phyloP scores from a whole-genome alignment of 2,888 invertebrate species.

The Drosophila greeni region DNA sequence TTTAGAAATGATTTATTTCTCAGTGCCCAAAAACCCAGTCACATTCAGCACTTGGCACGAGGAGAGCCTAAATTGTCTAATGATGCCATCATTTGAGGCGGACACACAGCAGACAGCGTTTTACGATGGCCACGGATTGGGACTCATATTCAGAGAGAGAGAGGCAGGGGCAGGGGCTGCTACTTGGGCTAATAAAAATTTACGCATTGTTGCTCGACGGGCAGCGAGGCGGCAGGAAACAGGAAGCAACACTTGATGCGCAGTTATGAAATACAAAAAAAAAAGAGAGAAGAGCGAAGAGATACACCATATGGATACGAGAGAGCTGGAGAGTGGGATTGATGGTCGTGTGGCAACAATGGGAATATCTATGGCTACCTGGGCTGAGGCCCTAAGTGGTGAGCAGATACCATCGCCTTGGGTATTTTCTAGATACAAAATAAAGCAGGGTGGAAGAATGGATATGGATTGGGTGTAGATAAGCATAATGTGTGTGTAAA shows the following conservation, averaged over 20 bases:
- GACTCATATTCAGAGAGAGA: constrained; percentile 4
- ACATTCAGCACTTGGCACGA: constrained; percentile 30
- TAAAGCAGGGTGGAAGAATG: too few species aligned
- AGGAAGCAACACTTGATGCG: constrained; percentile 68
- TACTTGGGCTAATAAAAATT: constrained; percentile 61
- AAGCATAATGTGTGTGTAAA: constrained; percentile 23
- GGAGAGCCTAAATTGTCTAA: constrained; percentile 70
- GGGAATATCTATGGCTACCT: constrained; percentile 34
- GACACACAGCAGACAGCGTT: constrained; percentile 35
- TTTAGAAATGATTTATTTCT: too few species aligned
- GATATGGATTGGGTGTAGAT: constrained; percentile 23
- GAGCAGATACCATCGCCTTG: constrained; percentile 15
- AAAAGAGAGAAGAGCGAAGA: constrained; percentile 8
- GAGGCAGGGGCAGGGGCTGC: background rate
- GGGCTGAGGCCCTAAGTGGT: constrained; percentile 22
- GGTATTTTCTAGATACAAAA: constrained; percentile 22
- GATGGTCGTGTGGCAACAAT: constrained; percentile 41
- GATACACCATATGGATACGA: constrained; percentile 25
- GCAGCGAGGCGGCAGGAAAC: constrained; percentile 41
- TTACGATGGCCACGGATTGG: constrained; percentile 38
- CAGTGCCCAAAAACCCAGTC: constrained; percentile 10
- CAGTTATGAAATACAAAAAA: constrained; percentile 60
- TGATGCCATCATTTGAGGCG: constrained; percentile 68
- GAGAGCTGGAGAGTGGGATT: constrained; percentile 10
- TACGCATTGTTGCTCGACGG: constrained; percentile 53